Base-by-base conservation (phyloP, 2,113 vertebrate genomes). In the Lepisosteus osseus region DNA sequence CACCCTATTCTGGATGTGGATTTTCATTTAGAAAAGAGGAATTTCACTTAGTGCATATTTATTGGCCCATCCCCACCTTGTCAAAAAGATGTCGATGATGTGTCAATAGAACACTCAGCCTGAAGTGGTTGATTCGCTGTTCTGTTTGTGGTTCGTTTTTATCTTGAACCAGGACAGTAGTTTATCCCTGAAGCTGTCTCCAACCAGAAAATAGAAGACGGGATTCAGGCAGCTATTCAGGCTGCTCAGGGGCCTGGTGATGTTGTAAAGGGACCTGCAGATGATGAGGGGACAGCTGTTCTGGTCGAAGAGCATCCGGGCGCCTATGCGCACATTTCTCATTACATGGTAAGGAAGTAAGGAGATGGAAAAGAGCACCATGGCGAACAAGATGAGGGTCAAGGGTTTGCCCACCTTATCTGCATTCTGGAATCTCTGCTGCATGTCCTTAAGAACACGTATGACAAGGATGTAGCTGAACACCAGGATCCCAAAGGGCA, bases 151-250 rank as follows among this genome's bases (percentile, higher is more conserved):
- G 13, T 59, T 59, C 14, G 57, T 8, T 59, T 59, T 59, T 15
- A 8, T 59, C n/a, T 59, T 59, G 29, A 65, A 65, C 3, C 29
- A 42, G 4, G 17, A 65, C 6, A 72, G 11, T 12, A 72, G 54
- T 0, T 45, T 72, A 42, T 72, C 65, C 44, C 71, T 57, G 42
- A 72, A 72, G 7, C 55, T 65, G 42, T 72, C 71, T 3, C 71
- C 71, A n/a, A 72, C 63, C 14, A 72, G 55, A 65, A 72, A 72
- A 14, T 72, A 72, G 65, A 72, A 72, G 51, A 72, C 57, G 41
- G 71, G 71, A n/a, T 72, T 72, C 7, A 67, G 56, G 11, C 63
- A 42, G 1, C 63, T 47, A 54, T 65, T 72, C 7, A 72, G 71
- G 65, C 66, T 67, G 17, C 63, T 55, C 9, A 72, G 43, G 12